Percentiles rank a stretch among this genome's conserved stretches.
Conservation (phyloP, 2,888 invertebrate genomes). For the Trachelus troglodyta region DNA sequence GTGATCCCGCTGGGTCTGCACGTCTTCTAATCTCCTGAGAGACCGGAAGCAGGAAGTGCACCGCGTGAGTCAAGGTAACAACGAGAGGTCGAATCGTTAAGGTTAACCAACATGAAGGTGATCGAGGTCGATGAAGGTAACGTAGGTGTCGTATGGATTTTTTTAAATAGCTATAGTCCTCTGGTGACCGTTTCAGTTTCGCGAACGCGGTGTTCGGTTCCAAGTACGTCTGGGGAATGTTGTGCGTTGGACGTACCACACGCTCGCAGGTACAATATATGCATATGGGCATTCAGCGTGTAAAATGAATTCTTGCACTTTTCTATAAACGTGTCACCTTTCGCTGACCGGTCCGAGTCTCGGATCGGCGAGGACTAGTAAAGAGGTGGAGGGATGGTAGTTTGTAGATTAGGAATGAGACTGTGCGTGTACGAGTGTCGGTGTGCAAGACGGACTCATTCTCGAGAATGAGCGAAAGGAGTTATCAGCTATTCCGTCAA, state of each 20-base stretch:
- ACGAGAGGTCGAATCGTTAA: background rate
- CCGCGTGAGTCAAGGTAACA: background rate
- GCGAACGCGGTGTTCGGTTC: constrained; percentile 49
- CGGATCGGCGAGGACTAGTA: constrained; percentile 16
- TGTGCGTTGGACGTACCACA: constrained; percentile 17
- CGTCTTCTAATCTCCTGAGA: background rate
- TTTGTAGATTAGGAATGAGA: background rate
- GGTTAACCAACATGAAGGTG: background rate
- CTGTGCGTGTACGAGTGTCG: background rate
- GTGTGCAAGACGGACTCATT: background rate
- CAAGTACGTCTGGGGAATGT: constrained; percentile 47
- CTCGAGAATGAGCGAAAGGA: background rate
- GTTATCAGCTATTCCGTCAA: background rate
- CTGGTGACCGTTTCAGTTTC: constrained; percentile 49
- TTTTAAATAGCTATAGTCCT: constrained; percentile 49
- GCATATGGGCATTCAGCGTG: background rate
- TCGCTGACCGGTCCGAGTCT: constrained; percentile 32
- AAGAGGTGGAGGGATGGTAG: background rate
- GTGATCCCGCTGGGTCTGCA: background rate
- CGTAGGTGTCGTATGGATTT: constrained; percentile 29
- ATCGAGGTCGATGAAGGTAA: constrained; percentile 40
- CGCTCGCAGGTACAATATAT: background rate
- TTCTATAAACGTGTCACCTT: constrained; percentile 26
- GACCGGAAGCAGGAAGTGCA: background rate
- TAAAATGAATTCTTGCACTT: background rate